These are phyloP conservation scores for Rhagoletis zephyria DNA, from an alignment of 1,140 invertebrate genomes.

Conservation along the genomic window DNA sequence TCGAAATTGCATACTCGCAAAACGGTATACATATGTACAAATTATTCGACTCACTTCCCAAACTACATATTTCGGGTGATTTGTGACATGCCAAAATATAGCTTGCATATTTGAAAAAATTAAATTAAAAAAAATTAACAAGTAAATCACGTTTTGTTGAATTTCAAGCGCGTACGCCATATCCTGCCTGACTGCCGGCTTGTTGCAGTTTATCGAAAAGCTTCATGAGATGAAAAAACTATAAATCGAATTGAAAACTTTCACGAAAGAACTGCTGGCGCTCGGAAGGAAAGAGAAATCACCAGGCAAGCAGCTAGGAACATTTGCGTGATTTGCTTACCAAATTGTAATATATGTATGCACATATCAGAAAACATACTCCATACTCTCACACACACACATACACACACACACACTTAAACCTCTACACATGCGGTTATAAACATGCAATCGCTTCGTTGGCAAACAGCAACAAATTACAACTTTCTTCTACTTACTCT, in stretches of 20 bases:
- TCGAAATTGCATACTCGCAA: background rate
- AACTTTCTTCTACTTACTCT: background rate
- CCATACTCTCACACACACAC: background rate
- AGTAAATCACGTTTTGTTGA: background rate
- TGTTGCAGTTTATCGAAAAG: slow-evolving; percentile 9
- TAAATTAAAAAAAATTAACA: background rate
- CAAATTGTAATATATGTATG: background rate
- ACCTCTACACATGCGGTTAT: background rate
- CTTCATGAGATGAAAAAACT: background rate
- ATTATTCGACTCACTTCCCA: background rate
- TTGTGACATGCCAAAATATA: slow-evolving; percentile 3
- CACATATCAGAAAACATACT: background rate
- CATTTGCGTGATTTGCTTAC: slow-evolving; percentile 42
- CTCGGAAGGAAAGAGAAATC: background rate
- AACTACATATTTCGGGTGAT: slow-evolving; percentile 1
- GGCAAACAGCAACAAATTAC: slow-evolving; percentile 25
- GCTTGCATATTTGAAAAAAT: background rate
- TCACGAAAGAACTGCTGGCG: background rate
- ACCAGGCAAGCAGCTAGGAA: background rate
- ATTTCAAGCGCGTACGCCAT: background rate
- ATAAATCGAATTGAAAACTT: background rate
- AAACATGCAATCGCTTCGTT: slow-evolving; percentile 3
- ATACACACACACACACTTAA: background rate
- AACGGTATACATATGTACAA: too few relatives aligned
- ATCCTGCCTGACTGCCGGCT: background rate